Evolutionary conservation across 2,113 vertebrate species (phyloP).

Genomic region (Amphiprion ocellaris): DNA sequence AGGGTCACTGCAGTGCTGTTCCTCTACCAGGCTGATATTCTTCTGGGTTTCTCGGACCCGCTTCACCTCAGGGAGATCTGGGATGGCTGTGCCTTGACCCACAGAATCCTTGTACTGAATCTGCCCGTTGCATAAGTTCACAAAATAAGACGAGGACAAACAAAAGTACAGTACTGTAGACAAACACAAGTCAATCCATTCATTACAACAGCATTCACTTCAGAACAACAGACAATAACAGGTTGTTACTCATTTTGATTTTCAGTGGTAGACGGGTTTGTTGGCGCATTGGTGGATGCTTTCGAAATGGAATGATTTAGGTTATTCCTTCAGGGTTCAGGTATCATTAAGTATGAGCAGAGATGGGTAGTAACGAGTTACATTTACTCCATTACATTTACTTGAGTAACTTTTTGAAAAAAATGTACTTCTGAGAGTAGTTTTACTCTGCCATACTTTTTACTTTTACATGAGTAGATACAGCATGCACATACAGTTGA

Average conservation of each 20-base stretch:
- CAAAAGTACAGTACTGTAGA: neutral
- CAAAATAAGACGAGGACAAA: constrained; percentile 51
- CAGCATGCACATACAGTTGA: too few relatives aligned
- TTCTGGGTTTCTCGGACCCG: constrained; percentile 96
- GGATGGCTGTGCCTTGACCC: constrained; percentile 93
- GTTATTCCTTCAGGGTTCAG: constrained; percentile 30
- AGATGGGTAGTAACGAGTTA: too few relatives aligned
- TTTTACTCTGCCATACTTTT: too few relatives aligned
- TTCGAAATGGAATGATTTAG: constrained; percentile 26
- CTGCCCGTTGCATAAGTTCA: constrained; percentile 79
- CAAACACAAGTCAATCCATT: constrained; percentile 6
- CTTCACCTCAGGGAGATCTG: constrained; percentile 96
- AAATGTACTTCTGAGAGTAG: too few relatives aligned
- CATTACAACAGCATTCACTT: constrained; percentile 24
- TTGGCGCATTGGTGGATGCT: neutral
- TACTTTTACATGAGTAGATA: too few relatives aligned
- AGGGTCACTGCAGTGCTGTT: constrained; percentile 47
- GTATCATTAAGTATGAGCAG: constrained; percentile 4
- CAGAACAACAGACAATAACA: neutral
- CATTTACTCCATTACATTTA: too few relatives aligned
- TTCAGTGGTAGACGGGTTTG: neutral
- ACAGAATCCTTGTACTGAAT: constrained; percentile 95
- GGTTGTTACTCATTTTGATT: neutral
- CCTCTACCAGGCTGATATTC: constrained; percentile 97
- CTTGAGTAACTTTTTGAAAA: too few relatives aligned